These are phyloP conservation scores for Myotis findleyi DNA, from an alignment of 2,797 vertebrate genomes.

Conservation along the genomic window DNA sequence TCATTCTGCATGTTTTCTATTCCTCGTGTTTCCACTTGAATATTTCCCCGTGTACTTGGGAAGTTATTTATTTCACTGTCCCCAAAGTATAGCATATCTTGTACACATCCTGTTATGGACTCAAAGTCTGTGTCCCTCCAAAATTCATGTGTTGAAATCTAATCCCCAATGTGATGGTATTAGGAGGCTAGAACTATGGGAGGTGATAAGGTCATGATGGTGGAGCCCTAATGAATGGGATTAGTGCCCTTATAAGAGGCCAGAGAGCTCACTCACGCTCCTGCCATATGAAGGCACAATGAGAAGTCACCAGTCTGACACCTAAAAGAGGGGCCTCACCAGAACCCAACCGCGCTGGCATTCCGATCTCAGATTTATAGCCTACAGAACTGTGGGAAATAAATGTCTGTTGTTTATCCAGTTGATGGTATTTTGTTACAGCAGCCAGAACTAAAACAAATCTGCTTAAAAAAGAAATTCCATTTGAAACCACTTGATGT, in stretches of 20 bases:
- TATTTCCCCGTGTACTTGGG: neutral
- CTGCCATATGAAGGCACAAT: neutral
- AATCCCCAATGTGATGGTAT: neutral
- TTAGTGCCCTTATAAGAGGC: neutral
- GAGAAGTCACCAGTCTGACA: rapidly evolving
- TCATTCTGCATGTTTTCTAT: neutral
- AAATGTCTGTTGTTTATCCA: neutral
- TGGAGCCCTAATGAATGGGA: neutral
- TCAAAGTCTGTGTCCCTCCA: neutral
- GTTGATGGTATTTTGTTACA: neutral
- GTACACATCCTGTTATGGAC: neutral
- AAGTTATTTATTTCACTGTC: neutral
- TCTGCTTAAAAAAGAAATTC: neutral
- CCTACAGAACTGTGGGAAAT: neutral
- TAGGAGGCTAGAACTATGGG: neutral
- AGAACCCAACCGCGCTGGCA: neutral
- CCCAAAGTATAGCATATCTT: neutral
- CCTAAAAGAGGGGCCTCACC: neutral
- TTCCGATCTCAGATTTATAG: neutral
- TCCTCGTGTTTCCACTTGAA: neutral
- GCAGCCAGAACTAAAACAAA: neutral
- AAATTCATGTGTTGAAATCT: neutral
- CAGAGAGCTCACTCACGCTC: neutral
- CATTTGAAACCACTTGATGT: neutral
- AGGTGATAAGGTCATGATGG: neutral